Evolutionary conservation across 1,140 invertebrate species (phyloP).

Genomic region (Heterodera schachtii): DNA sequence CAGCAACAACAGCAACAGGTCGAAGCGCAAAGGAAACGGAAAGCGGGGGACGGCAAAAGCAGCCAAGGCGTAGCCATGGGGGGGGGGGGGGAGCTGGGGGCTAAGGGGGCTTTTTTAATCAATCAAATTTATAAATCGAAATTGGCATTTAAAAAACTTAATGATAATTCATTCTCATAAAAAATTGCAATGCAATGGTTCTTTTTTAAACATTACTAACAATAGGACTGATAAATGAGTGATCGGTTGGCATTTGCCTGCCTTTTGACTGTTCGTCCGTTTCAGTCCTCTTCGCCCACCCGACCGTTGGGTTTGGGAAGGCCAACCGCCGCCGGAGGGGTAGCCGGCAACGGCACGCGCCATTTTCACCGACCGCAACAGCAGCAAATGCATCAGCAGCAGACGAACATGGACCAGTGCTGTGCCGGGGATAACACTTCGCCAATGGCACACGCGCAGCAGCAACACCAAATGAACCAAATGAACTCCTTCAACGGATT

Average conservation of each 20-base stretch:
- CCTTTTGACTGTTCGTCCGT: no score
- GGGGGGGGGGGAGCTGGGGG: neutral
- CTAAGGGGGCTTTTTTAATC: neutral
- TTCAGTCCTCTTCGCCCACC: constrained; percentile 2
- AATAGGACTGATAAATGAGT: neutral
- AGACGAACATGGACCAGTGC: neutral
- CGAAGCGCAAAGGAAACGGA: no score
- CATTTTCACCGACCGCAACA: constrained; percentile 23
- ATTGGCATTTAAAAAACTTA: no score
- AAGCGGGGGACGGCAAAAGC: neutral
- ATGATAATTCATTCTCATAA: no score
- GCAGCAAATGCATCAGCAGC: constrained; percentile 26
- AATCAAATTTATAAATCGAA: no score
- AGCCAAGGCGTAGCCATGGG: neutral
- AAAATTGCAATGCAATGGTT: neutral
- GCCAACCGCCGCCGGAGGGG: neutral
- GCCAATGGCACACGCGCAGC: constrained; percentile 1
- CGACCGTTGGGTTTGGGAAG: neutral
- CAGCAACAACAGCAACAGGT: neutral
- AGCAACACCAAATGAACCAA: constrained; percentile 20
- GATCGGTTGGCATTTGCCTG: no score
- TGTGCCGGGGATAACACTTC: neutral
- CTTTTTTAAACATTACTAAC: no score
- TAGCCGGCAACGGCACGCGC: neutral
- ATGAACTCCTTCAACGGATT: constrained; percentile 26